Evolutionary conservation across 2,797 vertebrate genomes (phyloP).

Genomic region (Delichon dasypus): DNA sequence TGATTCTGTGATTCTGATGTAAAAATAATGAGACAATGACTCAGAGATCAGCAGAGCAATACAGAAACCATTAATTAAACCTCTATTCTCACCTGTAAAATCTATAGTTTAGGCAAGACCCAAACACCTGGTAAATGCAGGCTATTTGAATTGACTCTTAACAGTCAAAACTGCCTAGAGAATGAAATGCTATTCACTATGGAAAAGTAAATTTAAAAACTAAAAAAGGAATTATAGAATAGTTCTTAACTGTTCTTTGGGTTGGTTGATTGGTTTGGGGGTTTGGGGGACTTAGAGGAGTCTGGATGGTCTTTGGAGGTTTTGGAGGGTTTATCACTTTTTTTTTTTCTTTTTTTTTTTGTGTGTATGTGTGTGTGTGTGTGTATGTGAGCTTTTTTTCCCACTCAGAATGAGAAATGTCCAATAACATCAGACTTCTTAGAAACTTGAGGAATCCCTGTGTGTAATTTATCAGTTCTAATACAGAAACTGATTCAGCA

Average conservation of each 20-base stretch:
- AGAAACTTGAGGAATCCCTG: not conserved
- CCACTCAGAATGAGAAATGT: not conserved
- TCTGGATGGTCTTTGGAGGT: accelerated
- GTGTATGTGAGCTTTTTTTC: not conserved
- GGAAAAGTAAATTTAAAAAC: not conserved
- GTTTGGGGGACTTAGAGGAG: not conserved
- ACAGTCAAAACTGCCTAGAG: not conserved
- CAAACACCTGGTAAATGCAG: not conserved
- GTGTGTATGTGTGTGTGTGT: too few species aligned
- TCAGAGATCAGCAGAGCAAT: not conserved
- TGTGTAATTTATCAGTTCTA: not conserved
- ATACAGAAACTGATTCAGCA: not conserved
- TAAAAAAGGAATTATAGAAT: not conserved
- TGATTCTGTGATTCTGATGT: not conserved
- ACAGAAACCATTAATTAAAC: not conserved
- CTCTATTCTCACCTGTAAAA: not conserved
- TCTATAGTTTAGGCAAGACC: not conserved
- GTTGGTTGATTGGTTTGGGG: accelerated
- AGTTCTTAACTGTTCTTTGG: not conserved
- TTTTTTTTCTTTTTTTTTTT: too few species aligned
- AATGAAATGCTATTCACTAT: not conserved
- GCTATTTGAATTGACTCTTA: not conserved
- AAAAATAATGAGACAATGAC: not conserved
- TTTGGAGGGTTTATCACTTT: accelerated
- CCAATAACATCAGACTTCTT: not conserved